Percentiles rank a stretch among this genome's conserved stretches.
phyloP scores from a whole-genome alignment of 2,888 invertebrate species.

The Pediacus dermestoides region DNA sequence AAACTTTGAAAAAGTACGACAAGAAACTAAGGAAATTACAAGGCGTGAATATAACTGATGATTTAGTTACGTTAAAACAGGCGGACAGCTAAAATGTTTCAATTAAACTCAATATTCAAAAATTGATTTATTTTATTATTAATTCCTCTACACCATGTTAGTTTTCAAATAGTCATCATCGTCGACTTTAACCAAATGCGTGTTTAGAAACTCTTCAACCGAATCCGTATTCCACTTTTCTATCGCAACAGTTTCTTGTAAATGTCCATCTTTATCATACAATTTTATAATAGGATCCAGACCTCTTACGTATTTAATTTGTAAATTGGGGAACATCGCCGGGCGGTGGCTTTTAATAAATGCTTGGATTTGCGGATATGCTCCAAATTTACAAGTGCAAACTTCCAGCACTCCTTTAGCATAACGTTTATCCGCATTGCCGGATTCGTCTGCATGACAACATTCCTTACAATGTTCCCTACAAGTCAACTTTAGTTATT shows the following conservation, averaged over 20 bases:
- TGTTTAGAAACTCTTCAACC: constrained; percentile 91
- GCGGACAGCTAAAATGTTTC: constrained; percentile 6
- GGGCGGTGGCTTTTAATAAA: constrained; percentile 93
- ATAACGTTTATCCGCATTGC: constrained; percentile 68
- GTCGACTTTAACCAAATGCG: constrained; percentile 69
- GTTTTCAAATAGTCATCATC: constrained; percentile 59
- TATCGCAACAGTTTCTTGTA: constrained; percentile 87
- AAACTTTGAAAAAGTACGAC: constrained; percentile 66
- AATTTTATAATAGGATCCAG: constrained; percentile 92
- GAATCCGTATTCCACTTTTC: constrained; percentile 99
- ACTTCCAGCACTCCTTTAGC: constrained; percentile 92
- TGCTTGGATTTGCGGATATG: constrained; percentile 97
- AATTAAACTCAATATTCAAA: too few relatives aligned
- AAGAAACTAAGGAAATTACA: constrained; percentile 67
- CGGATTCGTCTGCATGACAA: constrained; percentile 71
- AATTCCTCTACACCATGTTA: constrained; percentile 53
- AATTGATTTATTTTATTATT: constrained; percentile 8
- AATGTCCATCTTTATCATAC: constrained; percentile 76
- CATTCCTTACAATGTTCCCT: constrained; percentile 73
- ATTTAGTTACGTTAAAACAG: constrained; percentile 43
- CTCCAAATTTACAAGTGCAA: constrained; percentile 97
- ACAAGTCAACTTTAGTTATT: constrained; percentile 10
- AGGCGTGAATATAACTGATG: constrained; percentile 61
- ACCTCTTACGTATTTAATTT: constrained; percentile 89
- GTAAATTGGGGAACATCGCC: constrained; percentile 84